Evolutionary conservation across 2,113 vertebrate genomes (phyloP).

Genomic region (Larimichthys polyactis): DNA sequence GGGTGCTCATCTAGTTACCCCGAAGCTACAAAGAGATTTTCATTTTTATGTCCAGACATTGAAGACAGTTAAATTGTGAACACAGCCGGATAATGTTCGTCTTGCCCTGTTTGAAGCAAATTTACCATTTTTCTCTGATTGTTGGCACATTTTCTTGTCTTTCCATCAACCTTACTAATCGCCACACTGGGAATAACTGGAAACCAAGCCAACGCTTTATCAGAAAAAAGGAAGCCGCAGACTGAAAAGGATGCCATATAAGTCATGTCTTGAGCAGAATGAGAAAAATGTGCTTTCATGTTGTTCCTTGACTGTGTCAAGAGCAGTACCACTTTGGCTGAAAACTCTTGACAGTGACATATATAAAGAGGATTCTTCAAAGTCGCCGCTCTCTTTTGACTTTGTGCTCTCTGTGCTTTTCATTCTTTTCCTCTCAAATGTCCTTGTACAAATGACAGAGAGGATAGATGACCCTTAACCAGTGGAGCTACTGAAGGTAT

Average conservation of each 20-base stretch:
- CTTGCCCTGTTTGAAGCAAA: conserved; percentile 15
- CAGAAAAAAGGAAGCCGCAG: not conserved
- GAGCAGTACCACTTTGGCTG: conserved; percentile 17
- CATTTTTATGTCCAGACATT: conserved; percentile 41
- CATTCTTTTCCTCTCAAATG: conserved; percentile 64
- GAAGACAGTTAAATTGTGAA: conserved; percentile 29
- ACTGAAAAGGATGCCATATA: conserved; percentile 35
- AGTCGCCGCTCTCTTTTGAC: conserved; percentile 38
- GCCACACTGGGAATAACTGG: conserved; percentile 9
- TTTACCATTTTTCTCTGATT: conserved; percentile 40
- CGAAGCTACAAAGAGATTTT: conserved; percentile 14
- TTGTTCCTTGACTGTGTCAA: conserved; percentile 17
- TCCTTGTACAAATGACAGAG: conserved; percentile 48
- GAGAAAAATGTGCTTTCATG: conserved; percentile 55
- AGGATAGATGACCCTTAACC: conserved; percentile 50
- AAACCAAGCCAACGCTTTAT: conserved; percentile 6
- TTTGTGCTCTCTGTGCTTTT: conserved; percentile 44
- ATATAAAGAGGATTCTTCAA: conserved; percentile 62
- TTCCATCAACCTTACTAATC: not conserved
- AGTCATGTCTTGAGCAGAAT: conserved; percentile 43
- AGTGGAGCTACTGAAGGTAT: conserved; percentile 29
- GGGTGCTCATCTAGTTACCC: not conserved
- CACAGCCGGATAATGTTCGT: conserved; percentile 26
- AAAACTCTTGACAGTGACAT: conserved; percentile 61
- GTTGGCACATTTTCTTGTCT: not conserved